Conservation (phyloP, 64 coral and sea anemone species). For the Porites lutea region DNA sequence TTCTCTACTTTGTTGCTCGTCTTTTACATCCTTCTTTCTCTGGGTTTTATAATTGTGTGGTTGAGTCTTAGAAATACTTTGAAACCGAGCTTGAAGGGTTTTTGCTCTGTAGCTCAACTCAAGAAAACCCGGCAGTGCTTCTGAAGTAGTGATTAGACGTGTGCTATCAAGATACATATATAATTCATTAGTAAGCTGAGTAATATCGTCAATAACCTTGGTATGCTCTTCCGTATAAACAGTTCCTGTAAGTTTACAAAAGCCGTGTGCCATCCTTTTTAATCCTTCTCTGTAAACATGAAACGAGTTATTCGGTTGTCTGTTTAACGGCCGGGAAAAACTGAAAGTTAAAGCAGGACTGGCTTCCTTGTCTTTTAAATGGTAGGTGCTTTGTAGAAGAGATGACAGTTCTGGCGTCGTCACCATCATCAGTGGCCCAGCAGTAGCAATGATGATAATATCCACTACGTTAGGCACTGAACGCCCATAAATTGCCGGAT, state of each 20-base stretch:
- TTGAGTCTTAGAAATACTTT: not conserved
- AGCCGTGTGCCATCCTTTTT: not conserved
- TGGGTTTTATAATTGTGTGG: not conserved
- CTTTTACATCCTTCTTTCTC: not conserved
- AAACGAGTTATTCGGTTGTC: not conserved
- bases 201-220: not conserved
- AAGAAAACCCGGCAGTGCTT: not conserved
- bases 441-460: not conserved
- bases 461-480: not conserved
- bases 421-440: not conserved
- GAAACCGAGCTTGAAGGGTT: not conserved
- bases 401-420: not conserved
- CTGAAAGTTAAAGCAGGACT: not conserved
- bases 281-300: not conserved
- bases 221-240: not conserved
- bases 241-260: not conserved
- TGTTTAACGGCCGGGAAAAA: not conserved
- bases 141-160: not conserved
- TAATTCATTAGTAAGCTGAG: not conserved
- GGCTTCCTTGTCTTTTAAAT: not conserved
- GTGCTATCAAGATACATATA: not conserved
- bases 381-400: not conserved
- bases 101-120: not conserved
- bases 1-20: no score
- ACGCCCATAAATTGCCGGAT: slow-evolving; percentile 54